Evolutionary conservation across 37 sponge, comb jelly and placozoan species (phyloP).

Genomic region (Theonella swinhoei): DNA sequence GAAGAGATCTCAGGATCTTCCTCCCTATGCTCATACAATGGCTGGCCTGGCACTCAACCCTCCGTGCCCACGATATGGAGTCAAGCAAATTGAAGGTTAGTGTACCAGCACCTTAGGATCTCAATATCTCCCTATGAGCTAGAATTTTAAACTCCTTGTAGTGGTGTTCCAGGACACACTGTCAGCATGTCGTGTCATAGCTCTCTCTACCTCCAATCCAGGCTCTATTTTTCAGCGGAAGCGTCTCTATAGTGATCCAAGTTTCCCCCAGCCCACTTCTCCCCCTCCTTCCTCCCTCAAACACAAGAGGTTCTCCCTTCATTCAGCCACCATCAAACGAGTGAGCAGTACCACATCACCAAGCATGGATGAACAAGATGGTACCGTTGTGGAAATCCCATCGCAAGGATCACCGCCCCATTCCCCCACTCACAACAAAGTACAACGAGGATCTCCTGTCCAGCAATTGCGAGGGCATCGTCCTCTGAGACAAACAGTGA

Average conservation of each 20-base stretch:
- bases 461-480: too few relatives aligned
- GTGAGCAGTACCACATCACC: neutral
- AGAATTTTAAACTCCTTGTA: too few relatives aligned
- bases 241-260: neutral
- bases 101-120: neutral
- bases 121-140: neutral
- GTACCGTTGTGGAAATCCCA: too few relatives aligned
- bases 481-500: neutral
- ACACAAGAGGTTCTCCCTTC: too few relatives aligned
- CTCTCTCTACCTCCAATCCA: neutral
- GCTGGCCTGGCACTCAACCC: conserved; percentile 18
- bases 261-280: neutral
- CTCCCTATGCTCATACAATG: conserved; percentile 8
- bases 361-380: neutral
- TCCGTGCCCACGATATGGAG: conserved; percentile 52
- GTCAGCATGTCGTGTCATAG: too few relatives aligned
- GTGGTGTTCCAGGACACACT: too few relatives aligned
- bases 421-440: too few relatives aligned
- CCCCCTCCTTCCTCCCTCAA: too few relatives aligned
- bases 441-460: too few relatives aligned
- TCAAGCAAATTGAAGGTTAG: conserved; percentile 13
- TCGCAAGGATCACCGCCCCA: too few relatives aligned
- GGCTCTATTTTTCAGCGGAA: neutral
- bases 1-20: conserved; percentile 28
- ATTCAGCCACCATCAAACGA: too few relatives aligned